These are phyloP conservation scores for Unio pictorum DNA, from an alignment of 2,888 invertebrate species.

Conservation along the genomic window DNA sequence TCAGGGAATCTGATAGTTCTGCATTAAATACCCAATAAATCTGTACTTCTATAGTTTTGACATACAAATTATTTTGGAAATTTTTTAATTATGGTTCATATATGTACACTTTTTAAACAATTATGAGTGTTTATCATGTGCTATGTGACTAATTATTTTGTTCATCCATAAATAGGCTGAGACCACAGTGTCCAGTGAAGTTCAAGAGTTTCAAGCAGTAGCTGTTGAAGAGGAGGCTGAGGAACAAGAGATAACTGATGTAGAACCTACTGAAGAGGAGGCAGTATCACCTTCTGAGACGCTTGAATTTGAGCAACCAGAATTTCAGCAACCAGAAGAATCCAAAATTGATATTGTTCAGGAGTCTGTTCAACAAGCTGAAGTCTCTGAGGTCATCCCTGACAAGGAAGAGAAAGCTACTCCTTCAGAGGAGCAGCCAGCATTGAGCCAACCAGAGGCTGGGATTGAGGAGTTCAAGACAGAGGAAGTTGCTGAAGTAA, in stretches of 20 bases:
- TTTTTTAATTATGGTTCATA: no score
- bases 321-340: constrained; percentile 21
- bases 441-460: constrained; percentile 11
- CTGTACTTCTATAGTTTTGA: no score
- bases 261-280: constrained; percentile 15
- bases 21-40: no score
- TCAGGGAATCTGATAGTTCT: no score
- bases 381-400: constrained; percentile 17
- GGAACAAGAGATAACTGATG: constrained; percentile 11
- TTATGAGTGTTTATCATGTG: no score
- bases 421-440: background rate
- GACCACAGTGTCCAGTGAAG: constrained; percentile 28
- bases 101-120: no score
- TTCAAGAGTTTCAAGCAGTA: constrained; percentile 38
- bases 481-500: constrained; percentile 15
- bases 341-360: constrained; percentile 23
- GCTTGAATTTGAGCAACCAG: constrained; percentile 15
- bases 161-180: constrained; percentile 12
- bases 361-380: constrained; percentile 20
- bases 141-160: no score
- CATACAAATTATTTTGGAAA: no score
- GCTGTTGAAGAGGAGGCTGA: constrained; percentile 10
- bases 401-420: constrained; percentile 5
- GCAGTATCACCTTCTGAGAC: constrained; percentile 8
- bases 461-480: constrained; percentile 15